Evolutionary conservation across 2,797 vertebrate species (phyloP).

Genomic region (Moxostoma hubbsi): DNA sequence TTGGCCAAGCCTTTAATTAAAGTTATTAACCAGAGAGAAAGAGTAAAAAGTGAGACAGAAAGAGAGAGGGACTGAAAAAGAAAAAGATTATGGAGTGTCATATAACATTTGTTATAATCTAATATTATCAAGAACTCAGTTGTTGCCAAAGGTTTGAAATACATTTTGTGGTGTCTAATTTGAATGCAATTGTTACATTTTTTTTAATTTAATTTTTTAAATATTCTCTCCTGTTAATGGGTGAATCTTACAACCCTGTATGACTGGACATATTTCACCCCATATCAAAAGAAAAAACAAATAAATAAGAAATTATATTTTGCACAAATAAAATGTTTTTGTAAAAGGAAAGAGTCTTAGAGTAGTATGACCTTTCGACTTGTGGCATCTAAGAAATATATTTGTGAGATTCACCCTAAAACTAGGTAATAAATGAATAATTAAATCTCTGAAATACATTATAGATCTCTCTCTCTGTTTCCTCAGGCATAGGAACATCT

Average conservation of each 20-base stretch:
- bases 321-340: too few species aligned
- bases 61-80: conserved; percentile 21
- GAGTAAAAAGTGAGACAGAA: conserved; percentile 40
- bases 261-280: too few species aligned
- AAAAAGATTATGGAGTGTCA: not conserved
- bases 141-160: not conserved
- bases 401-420: too few species aligned
- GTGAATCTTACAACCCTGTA: not conserved
- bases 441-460: not conserved
- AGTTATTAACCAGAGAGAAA: conserved; percentile 68
- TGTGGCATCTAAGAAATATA: too few species aligned
- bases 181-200: too few species aligned
- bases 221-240: not conserved
- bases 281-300: too few species aligned
- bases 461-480: not conserved
- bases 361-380: not conserved
- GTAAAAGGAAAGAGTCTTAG: too few species aligned
- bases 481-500: too few species aligned
- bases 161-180: not conserved
- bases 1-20: conserved; percentile 72
- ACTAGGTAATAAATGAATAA: too few species aligned
- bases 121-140: not conserved
- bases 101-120: not conserved
- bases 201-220: not conserved
- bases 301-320: not conserved